These are phyloP conservation scores for Gymnocypris eckloni DNA, from an alignment of 2,797 vertebrate species.

Conservation along the genomic window DNA sequence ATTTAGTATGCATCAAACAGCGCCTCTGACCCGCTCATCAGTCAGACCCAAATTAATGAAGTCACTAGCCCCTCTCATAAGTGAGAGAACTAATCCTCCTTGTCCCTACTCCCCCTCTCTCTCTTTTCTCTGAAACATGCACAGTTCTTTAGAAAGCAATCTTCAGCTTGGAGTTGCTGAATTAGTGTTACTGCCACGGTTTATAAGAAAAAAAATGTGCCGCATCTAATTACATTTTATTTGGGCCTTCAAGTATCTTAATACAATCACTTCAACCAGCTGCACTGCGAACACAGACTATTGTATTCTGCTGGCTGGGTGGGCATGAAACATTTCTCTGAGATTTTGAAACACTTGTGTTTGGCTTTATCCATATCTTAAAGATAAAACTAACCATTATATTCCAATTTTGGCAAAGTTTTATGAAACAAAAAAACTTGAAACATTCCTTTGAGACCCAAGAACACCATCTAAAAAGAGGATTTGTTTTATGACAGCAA, in stretches of 20 bases:
- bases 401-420: not conserved
- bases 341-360: not conserved
- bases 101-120: conserved; percentile 31
- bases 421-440: too few relatives aligned
- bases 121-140: conserved; percentile 28
- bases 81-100: conserved; percentile 69
- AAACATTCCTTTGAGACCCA: not conserved
- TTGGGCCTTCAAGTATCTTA: conserved; percentile 28
- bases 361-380: not conserved
- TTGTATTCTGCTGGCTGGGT: not conserved
- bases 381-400: not conserved
- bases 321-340: not conserved
- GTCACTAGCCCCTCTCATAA: conserved; percentile 74
- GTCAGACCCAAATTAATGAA: conserved; percentile 76
- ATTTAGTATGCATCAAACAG: conserved; percentile 63
- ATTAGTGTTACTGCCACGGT: conserved; percentile 35
- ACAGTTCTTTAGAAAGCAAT: conserved; percentile 34
- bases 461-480: not conserved
- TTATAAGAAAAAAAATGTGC: conserved; percentile 20
- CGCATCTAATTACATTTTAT: conserved; percentile 40
- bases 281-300: conserved; percentile 7
- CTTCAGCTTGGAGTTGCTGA: conserved; percentile 24
- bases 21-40: conserved; percentile 73
- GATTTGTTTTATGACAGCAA: conserved; percentile 28
- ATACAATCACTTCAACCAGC: conserved; percentile 33